Conservation (phyloP, 2,888 invertebrate genomes). For the Catocala nupta region DNA sequence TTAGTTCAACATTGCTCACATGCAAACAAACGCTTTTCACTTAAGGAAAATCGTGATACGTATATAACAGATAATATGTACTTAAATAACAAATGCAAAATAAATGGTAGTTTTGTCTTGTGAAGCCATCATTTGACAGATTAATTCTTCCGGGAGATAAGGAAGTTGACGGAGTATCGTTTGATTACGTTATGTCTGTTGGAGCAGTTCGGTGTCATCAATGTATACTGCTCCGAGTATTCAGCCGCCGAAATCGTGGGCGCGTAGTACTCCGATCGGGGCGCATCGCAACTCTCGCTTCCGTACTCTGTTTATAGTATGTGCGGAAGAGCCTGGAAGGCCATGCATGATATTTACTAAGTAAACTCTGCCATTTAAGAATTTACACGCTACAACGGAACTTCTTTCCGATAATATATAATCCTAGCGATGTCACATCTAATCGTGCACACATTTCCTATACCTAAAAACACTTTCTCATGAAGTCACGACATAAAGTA, state of each 20-base stretch:
- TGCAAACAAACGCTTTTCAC: neutral
- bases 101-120: constrained; percentile 39
- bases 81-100: constrained; percentile 42
- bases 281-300: constrained; percentile 67
- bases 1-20: neutral
- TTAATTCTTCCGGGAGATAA: constrained; percentile 73
- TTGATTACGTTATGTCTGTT: constrained; percentile 60
- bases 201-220: constrained; percentile 52
- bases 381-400: constrained; percentile 54
- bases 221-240: constrained; percentile 50
- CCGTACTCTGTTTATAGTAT: constrained; percentile 81
- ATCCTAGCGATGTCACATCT: constrained; percentile 13
- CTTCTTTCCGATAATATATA: constrained; percentile 38
- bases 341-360: constrained; percentile 66
- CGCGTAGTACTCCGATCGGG: constrained; percentile 50
- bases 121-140: constrained; percentile 57
- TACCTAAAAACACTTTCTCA: neutral
- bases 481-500: neutral
- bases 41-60: constrained; percentile 3
- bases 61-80: constrained; percentile 2
- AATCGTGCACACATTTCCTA: neutral
- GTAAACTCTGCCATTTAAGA: constrained; percentile 63
- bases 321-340: constrained; percentile 80
- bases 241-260: constrained; percentile 55
- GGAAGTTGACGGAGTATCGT: constrained; percentile 65